These are phyloP conservation scores for Dolichomitus sp. DNA, from an alignment of 2,888 invertebrate genomes.

Conservation along the genomic window DNA sequence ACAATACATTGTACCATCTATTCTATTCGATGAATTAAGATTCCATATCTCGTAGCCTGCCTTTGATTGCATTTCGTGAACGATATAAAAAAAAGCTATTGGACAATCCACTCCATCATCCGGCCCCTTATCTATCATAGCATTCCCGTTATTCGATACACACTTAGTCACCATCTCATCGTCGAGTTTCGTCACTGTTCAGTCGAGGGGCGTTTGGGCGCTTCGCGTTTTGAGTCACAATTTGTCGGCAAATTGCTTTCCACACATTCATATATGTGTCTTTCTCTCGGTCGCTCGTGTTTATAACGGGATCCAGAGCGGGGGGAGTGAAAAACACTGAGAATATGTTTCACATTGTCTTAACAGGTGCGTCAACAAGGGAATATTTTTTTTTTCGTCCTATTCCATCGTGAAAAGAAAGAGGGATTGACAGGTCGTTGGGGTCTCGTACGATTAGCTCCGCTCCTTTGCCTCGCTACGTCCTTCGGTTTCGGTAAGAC, in stretches of 20 bases:
- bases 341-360: background rate
- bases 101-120: slow-evolving; percentile 1
- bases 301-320: too few species aligned
- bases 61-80: slow-evolving; percentile 24
- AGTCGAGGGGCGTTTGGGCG: background rate
- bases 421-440: slow-evolving; percentile 52
- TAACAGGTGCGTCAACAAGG: slow-evolving; percentile 34
- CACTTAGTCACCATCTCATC: slow-evolving; percentile 2
- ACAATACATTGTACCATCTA: background rate
- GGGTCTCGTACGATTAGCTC: slow-evolving; percentile 47
- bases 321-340: too few species aligned
- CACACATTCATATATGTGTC: too few species aligned
- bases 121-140: slow-evolving; percentile 4
- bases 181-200: background rate
- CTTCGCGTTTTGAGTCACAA: background rate
- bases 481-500: background rate
- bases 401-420: slow-evolving; percentile 1
- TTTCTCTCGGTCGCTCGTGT: too few species aligned
- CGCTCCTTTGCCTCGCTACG: slow-evolving; percentile 36
- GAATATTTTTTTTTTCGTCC: background rate
- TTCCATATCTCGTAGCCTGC: background rate
- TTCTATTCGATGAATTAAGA: slow-evolving; percentile 20
- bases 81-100: background rate
- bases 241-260: slow-evolving; percentile 14
- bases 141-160: background rate